These are phyloP conservation scores for Callaeas wilsoni DNA, from an alignment of 2,113 vertebrate species.

Conservation along the genomic window DNA sequence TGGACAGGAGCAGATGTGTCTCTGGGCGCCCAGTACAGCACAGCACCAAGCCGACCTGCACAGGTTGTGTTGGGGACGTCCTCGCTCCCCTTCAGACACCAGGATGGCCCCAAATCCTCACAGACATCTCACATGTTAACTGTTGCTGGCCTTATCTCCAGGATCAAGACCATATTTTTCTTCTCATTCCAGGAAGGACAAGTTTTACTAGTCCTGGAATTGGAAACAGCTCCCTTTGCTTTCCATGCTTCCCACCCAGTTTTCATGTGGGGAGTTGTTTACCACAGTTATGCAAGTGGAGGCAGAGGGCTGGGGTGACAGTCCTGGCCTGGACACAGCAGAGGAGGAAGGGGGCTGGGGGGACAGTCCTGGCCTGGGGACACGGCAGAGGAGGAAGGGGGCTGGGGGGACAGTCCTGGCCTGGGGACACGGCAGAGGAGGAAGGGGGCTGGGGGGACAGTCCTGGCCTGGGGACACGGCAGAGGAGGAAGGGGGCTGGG, in stretches of 20 bases:
- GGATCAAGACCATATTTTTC: conserved; percentile 8
- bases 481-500: no score
- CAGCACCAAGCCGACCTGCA: not conserved
- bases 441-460: no score
- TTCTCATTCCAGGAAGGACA: conserved; percentile 4
- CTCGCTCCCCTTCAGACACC: accelerated
- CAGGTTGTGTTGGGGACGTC: not conserved
- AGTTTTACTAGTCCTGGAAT: conserved; percentile 7
- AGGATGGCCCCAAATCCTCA: not conserved
- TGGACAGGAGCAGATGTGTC: not conserved
- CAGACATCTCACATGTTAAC: not conserved
- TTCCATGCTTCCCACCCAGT: not conserved
- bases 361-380: not conserved
- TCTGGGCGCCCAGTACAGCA: not conserved
- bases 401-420: not conserved
- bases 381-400: not conserved
- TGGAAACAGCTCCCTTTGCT: conserved; percentile 26
- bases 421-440: no score
- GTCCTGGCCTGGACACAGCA: not conserved
- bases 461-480: not conserved
- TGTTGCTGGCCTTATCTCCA: conserved; percentile 3
- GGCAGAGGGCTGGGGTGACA: not conserved
- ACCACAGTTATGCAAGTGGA: not conserved
- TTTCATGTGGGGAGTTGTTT: not conserved
- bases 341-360: not conserved